Evolutionary conservation across 2,113 vertebrate species (phyloP).

Genomic region (Nesoenas mayeri): DNA sequence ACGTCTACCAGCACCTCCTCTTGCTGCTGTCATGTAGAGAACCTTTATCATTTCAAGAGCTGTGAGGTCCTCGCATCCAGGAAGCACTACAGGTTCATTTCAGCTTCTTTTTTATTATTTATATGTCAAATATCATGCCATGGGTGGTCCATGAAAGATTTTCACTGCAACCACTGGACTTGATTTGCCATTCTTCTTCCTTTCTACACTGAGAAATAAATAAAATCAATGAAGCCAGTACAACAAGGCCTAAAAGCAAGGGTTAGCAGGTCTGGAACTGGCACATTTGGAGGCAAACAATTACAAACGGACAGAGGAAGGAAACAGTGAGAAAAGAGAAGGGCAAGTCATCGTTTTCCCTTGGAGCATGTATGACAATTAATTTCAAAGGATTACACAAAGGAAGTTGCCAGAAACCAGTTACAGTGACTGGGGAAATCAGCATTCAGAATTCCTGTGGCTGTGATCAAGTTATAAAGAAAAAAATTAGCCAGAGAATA

Average conservation of each 20-base stretch:
- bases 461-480: conserved; percentile 8
- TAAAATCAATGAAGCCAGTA: background rate
- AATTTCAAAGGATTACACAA: background rate
- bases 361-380: background rate
- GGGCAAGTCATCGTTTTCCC: background rate
- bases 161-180: background rate
- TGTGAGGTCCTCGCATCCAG: background rate
- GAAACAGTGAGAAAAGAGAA: background rate
- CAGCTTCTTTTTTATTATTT: background rate
- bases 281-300: background rate
- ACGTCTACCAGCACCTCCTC: background rate
- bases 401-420: background rate
- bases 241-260: background rate
- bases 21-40: background rate
- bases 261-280: background rate
- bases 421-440: background rate
- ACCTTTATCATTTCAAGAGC: background rate
- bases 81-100: background rate
- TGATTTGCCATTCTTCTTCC: background rate
- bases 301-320: background rate
- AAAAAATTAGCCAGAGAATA: background rate
- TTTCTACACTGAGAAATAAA: background rate
- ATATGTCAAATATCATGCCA: background rate
- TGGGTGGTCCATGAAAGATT: background rate
- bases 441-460: background rate